Percentiles rank a stretch among this genome's conserved stretches.
phyloP scores from a whole-genome alignment of 2,113 vertebrate genomes.

The Mobula hypostoma region DNA sequence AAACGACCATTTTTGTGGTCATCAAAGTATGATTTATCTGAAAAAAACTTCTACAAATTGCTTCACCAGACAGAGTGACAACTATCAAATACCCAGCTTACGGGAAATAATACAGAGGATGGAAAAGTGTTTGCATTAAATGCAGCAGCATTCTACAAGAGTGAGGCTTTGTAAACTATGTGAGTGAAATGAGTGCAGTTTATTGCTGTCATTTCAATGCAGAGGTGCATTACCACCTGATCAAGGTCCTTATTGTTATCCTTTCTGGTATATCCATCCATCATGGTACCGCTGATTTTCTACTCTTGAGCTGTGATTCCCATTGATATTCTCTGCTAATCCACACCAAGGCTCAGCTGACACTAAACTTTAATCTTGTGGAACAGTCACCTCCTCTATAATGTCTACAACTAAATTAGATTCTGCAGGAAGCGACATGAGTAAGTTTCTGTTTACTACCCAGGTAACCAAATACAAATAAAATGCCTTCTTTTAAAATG shows the following conservation, averaged over 20 bases:
- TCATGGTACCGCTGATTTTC: neutral
- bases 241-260: neutral
- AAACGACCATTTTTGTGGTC: neutral
- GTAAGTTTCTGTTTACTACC: neutral
- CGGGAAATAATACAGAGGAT: neutral
- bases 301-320: neutral
- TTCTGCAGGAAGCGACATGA: neutral
- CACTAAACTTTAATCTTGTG: neutral
- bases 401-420: neutral
- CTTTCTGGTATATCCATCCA: neutral
- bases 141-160: neutral
- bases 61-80: neutral
- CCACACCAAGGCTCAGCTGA: neutral
- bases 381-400: neutral
- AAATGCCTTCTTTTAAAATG: neutral
- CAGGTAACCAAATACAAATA: neutral
- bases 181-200: neutral
- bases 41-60: neutral
- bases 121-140: neutral
- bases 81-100: neutral
- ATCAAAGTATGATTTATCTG: neutral
- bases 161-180: neutral
- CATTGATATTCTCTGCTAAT: neutral
- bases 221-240: neutral
- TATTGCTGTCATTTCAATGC: constrained; percentile 16